Conservation (phyloP, 2,797 vertebrate species). For the Stomatorhinus walkeri region DNA sequence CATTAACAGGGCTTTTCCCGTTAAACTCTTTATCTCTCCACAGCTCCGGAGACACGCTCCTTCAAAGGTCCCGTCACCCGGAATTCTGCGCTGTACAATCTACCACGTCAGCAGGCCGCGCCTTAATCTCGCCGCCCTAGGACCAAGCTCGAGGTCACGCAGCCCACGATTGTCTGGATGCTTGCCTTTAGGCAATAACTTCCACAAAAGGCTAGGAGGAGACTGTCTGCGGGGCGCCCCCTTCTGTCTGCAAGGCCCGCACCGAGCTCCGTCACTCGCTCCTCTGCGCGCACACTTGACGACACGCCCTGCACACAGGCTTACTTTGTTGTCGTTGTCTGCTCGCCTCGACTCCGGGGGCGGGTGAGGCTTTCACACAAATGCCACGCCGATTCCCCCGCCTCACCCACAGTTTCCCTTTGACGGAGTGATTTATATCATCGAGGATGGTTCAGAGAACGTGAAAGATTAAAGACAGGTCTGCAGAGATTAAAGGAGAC, state of each 20-base stretch:
- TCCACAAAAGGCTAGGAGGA: neutral
- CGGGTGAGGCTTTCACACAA: slow-evolving; percentile 52
- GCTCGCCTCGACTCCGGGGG: slow-evolving; percentile 8
- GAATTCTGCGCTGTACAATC: neutral
- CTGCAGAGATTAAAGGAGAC: slow-evolving; percentile 61
- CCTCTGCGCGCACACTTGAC: neutral
- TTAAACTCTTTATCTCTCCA: neutral
- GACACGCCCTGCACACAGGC: neutral
- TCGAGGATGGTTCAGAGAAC: slow-evolving; percentile 45
- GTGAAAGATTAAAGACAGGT: slow-evolving; percentile 64
- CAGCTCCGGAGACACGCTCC: neutral
- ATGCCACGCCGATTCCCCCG: neutral
- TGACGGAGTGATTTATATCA: slow-evolving; percentile 56
- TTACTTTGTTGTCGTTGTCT: slow-evolving; percentile 20
- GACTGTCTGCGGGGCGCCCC: neutral
- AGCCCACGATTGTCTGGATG: neutral
- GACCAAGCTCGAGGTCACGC: neutral
- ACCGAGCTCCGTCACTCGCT: neutral
- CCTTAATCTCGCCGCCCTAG: neutral
- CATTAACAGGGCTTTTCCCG: neutral
- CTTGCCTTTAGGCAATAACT: neutral
- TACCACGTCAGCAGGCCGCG: neutral
- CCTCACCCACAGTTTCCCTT: slow-evolving; percentile 18
- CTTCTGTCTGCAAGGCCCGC: neutral
- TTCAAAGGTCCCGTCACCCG: neutral